phyloP scores from a whole-genome alignment of 2,113 vertebrate genomes.

The Chloropsis cyanopogon region DNA sequence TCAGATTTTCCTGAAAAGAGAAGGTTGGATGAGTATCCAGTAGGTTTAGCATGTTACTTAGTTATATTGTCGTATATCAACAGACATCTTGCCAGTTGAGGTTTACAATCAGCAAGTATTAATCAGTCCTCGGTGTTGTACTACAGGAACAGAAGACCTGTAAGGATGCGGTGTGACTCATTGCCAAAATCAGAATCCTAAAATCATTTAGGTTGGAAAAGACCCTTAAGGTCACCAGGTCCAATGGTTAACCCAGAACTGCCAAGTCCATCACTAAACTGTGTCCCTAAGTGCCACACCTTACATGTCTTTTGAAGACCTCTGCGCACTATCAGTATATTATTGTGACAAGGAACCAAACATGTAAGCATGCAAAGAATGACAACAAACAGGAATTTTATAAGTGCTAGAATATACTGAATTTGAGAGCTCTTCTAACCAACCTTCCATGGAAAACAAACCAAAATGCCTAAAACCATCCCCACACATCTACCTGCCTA shows the following conservation, averaged over 20 bases:
- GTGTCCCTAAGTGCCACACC: background rate
- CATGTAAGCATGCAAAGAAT: fast-evolving
- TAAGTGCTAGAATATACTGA: background rate
- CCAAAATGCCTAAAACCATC: background rate
- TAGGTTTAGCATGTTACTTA: background rate
- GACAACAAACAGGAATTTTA: background rate
- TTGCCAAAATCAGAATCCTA: background rate
- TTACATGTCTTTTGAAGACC: background rate
- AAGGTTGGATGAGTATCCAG: background rate
- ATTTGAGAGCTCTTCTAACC: background rate
- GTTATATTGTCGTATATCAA: background rate
- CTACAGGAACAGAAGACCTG: background rate
- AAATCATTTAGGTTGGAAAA: background rate
- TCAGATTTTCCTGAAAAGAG: background rate
- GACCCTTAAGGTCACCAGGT: background rate
- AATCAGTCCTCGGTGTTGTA: background rate
- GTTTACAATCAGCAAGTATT: background rate
- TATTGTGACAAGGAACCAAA: background rate
- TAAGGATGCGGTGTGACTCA: fast-evolving
- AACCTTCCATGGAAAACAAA: background rate
- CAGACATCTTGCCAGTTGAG: background rate
- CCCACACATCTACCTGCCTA: background rate
- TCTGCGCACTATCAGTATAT: background rate
- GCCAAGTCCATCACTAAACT: background rate
- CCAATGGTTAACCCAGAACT: background rate